phyloP scores from a whole-genome alignment of 1,140 invertebrate genomes.

The Drosophila lowei region DNA sequence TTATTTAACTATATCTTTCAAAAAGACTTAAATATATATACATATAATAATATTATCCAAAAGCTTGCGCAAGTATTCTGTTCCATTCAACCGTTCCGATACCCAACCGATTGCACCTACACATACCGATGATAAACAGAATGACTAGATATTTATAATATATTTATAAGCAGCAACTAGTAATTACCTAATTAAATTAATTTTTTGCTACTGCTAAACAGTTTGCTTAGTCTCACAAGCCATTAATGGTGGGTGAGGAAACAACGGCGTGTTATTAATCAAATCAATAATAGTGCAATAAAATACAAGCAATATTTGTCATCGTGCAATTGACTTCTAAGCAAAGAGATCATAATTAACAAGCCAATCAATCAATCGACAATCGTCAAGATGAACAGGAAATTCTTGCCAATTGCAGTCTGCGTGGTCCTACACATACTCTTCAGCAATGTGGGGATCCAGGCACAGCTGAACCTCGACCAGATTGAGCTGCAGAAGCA shows the following conservation, averaged over 20 bases:
- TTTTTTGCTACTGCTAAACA: slow-evolving; percentile 14
- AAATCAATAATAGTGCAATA: background rate
- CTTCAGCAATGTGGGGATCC: slow-evolving; percentile 1
- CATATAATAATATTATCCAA: too few species aligned
- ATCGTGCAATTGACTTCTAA: background rate
- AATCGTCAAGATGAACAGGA: slow-evolving; percentile 13
- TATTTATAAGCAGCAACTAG: slow-evolving; percentile 8
- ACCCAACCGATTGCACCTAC: background rate
- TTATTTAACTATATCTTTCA: too few species aligned
- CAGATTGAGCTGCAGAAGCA: slow-evolving; percentile 59
- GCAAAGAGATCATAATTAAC: background rate
- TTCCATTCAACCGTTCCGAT: slow-evolving; percentile 32
- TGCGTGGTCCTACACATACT: slow-evolving; percentile 12
- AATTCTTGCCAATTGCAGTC: background rate
- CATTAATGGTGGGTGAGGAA: background rate
- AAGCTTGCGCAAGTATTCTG: background rate
- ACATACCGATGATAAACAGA: slow-evolving; percentile 28
- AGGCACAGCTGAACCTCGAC: slow-evolving; percentile 55
- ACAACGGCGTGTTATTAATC: background rate
- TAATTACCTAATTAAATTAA: slow-evolving; percentile 28
- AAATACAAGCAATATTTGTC: background rate
- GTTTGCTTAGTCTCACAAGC: background rate
- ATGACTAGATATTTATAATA: slow-evolving; percentile 45
- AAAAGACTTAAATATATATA: too few species aligned
- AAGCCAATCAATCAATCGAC: background rate